Evolutionary conservation across 92 coral and sea anemone genomes (phyloP).

Genomic region (Siderastrea radians): DNA sequence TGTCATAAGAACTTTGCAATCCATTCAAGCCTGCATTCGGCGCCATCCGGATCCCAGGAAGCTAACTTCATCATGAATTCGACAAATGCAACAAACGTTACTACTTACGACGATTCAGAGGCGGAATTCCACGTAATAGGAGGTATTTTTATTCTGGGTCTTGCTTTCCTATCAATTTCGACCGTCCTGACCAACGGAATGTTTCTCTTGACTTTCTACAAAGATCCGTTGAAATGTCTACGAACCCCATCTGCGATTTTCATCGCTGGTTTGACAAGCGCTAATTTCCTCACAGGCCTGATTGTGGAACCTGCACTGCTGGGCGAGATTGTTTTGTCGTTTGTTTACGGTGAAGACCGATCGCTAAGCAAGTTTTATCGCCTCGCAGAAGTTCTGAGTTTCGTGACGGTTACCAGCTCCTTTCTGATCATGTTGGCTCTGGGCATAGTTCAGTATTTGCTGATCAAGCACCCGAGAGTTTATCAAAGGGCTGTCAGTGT

Average conservation of each 20-base stretch:
- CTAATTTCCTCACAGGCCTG: conserved; percentile 85
- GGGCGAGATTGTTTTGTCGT: conserved; percentile 20
- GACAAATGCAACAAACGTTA: conserved; percentile 8
- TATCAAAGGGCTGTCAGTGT: conserved; percentile 62
- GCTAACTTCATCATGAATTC: conserved; percentile 7
- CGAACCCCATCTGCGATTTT: conserved; percentile 86
- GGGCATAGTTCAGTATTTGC: conserved; percentile 69
- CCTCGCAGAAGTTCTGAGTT: conserved; percentile 51
- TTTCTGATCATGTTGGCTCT: conserved; percentile 77
- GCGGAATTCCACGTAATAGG: background rate
- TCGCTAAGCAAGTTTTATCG: conserved; percentile 30
- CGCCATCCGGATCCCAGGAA: background rate
- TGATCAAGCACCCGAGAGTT: conserved; percentile 62
- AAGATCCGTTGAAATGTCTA: conserved; percentile 85
- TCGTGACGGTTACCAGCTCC: conserved; percentile 74
- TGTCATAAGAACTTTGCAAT: too few species aligned
- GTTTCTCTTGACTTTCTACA: conserved; percentile 74
- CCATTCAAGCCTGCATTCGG: too few species aligned
- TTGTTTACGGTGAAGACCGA: background rate
- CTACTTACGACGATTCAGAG: background rate
- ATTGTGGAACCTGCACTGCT: conserved; percentile 80
- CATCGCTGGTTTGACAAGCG: conserved; percentile 77
- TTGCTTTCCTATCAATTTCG: conserved; percentile 43
- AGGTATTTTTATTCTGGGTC: conserved; percentile 13
- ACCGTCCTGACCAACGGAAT: conserved; percentile 78